Conservation (phyloP, 2,888 invertebrate genomes). For the Xanthia togata region DNA sequence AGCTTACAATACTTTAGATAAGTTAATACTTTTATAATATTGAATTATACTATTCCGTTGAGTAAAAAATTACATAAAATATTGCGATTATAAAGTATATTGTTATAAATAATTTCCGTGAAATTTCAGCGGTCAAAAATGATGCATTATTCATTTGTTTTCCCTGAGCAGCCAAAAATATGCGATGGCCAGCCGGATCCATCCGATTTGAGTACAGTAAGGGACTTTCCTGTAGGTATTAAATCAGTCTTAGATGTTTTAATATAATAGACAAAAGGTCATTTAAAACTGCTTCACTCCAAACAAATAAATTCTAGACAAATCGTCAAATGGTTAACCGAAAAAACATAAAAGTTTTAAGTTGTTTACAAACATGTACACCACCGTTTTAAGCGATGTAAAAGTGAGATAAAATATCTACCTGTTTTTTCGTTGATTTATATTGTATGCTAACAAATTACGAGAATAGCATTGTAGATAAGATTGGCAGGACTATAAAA, state of each 20-base stretch:
- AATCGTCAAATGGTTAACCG: constrained; percentile 16
- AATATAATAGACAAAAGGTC: not conserved
- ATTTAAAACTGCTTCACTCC: constrained; percentile 2
- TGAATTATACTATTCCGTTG: constrained; percentile 5
- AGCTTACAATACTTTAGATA: constrained; percentile 53
- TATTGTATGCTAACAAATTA: not conserved
- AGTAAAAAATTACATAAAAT: constrained; percentile 14
- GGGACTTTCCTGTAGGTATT: not conserved
- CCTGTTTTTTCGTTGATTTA: constrained; percentile 13
- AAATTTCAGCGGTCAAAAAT: not conserved
- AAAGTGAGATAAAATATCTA: not conserved
- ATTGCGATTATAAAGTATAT: not conserved
- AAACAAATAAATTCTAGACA: not conserved
- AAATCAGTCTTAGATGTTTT: no score
- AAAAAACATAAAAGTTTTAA: constrained; percentile 12
- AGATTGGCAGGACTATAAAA: not conserved
- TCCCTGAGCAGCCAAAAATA: not conserved
- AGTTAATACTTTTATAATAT: constrained; percentile 45
- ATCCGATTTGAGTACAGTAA: not conserved
- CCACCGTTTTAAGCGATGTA: not conserved
- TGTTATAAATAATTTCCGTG: not conserved
- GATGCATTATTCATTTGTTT: not conserved
- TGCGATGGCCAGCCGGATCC: not conserved
- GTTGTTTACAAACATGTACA: constrained; percentile 14
- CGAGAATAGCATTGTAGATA: not conserved